A percentile compares a stretch with the other conserved stretches of the same genome.
phyloP scores from a whole-genome alignment of 2,797 vertebrate species.

The Phataginus tricuspis region DNA sequence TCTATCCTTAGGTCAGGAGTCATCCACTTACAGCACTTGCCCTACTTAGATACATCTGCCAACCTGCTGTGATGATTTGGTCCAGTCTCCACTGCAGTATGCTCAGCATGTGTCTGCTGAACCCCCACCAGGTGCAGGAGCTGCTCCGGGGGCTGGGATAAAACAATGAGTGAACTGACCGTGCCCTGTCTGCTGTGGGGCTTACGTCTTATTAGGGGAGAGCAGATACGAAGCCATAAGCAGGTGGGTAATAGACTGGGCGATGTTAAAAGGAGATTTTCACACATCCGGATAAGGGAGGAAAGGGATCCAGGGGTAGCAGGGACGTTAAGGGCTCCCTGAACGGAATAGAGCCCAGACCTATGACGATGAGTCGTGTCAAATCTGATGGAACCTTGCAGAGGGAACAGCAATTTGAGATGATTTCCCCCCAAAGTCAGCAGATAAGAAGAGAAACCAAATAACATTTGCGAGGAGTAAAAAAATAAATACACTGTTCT shows the following conservation, averaged over 20 bases:
- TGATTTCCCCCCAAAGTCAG: background rate
- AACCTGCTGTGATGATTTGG: background rate
- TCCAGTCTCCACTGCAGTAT: background rate
- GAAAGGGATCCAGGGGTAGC: background rate
- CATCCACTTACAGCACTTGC: background rate
- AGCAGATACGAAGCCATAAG: background rate
- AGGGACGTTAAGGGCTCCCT: fast-evolving
- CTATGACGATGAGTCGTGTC: background rate
- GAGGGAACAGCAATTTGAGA: background rate
- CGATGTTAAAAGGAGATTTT: background rate
- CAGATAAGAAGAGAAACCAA: background rate
- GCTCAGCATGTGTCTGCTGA: background rate
- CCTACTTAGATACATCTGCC: background rate
- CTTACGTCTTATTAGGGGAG: background rate
- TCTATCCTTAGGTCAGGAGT: background rate
- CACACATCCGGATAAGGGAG: background rate
- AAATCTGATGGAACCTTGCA: background rate
- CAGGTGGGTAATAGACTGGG: background rate
- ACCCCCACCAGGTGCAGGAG: fast-evolving
- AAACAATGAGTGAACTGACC: background rate
- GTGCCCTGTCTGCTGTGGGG: background rate
- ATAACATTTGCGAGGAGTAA: background rate
- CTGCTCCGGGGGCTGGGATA: background rate
- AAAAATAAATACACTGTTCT: slow-evolving; percentile 16
- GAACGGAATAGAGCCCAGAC: background rate